Base-by-base conservation (phyloP, 2,113 vertebrate genomes). In the Lota lota region DNA sequence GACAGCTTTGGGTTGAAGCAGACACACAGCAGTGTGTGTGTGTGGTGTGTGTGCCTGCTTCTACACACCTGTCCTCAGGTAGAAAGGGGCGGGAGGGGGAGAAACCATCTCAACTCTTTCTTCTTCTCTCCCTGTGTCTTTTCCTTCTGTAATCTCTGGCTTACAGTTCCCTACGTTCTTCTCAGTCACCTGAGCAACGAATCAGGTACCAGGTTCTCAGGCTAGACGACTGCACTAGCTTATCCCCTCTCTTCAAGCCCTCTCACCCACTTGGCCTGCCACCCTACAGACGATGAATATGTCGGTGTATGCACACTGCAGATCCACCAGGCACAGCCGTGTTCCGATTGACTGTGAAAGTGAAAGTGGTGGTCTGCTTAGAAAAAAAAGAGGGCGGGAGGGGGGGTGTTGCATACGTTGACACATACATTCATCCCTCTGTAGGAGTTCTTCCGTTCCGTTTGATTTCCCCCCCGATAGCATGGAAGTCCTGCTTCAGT, bases 171-270 rank as follows among this genome's bases (percentile, higher is more conserved):
- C 87, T 95, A 98, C 82, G 93, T 98, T 93, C 95, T 97, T 88
- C 95, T 99, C 95, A 98, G 94, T 93, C 96, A 97, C 88, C 92
- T 99, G 93, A 96, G 93, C 95, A 93, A 89, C 94, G 97, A 98
- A 94, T 94, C 97, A 98, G 97, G 97, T 99, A 99, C 90, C 88
- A 79, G 78, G 86, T 76, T 78, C 69, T 72, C 61, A 59, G 79
- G 70, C 75, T 40, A 16, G 63, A 70, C 73, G 74, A 59, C 62
- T 77, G 69, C 63, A 68, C 69, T 72, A 60, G 65, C 62, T 63
- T 69, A 65, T 70, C 40, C 40, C 40, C 40, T 47, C 40, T 47
- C 40, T 80, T 79, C 64, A 63, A 77, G 68, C 70, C 69, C 77
- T 60, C 16, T 56, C 53, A 61, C 28, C 20, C 36, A 69, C 69